Conservation (phyloP, 2,797 vertebrate genomes). For the Oreochromis grahami region DNA sequence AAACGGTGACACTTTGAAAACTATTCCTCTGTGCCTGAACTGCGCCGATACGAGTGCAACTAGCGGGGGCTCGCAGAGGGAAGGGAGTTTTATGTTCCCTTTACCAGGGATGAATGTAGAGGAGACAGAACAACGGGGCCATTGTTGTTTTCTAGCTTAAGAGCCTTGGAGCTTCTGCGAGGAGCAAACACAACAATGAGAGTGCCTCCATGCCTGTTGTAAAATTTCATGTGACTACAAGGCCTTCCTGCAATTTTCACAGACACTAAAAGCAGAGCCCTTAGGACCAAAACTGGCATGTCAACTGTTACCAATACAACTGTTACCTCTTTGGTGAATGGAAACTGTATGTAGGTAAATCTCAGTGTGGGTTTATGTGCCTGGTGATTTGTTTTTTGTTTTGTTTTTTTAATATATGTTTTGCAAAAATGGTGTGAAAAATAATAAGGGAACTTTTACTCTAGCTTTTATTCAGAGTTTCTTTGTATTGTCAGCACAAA, state of each 20-base stretch:
- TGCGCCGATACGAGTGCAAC: slow-evolving; percentile 32
- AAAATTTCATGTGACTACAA: slow-evolving; percentile 59
- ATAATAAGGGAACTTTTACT: slow-evolving; percentile 19
- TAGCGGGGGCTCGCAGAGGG: slow-evolving; percentile 17
- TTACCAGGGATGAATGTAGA: slow-evolving; percentile 50
- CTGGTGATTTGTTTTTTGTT: slow-evolving; percentile 6
- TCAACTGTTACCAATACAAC: slow-evolving; percentile 48
- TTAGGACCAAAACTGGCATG: slow-evolving; percentile 17
- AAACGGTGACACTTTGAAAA: slow-evolving; percentile 71
- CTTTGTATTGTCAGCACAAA: not conserved
- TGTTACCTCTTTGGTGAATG: slow-evolving; percentile 24
- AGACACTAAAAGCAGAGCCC: slow-evolving; percentile 28
- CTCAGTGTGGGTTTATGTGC: not conserved
- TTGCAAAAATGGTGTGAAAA: slow-evolving; percentile 19
- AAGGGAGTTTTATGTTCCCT: slow-evolving; percentile 47
- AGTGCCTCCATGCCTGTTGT: slow-evolving; percentile 36
- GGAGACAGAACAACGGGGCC: slow-evolving; percentile 47
- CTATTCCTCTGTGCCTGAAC: slow-evolving; percentile 62
- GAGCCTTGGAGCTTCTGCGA: slow-evolving; percentile 47
- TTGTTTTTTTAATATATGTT: slow-evolving; percentile 45
- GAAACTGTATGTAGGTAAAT: slow-evolving; percentile 9
- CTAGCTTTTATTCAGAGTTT: slow-evolving; percentile 19
- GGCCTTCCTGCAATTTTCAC: slow-evolving; percentile 25
- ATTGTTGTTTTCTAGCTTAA: slow-evolving; percentile 52
- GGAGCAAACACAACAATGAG: slow-evolving; percentile 46